phyloP scores from a whole-genome alignment of 2,113 vertebrate species.

The Epinephelus cyanopodus region DNA sequence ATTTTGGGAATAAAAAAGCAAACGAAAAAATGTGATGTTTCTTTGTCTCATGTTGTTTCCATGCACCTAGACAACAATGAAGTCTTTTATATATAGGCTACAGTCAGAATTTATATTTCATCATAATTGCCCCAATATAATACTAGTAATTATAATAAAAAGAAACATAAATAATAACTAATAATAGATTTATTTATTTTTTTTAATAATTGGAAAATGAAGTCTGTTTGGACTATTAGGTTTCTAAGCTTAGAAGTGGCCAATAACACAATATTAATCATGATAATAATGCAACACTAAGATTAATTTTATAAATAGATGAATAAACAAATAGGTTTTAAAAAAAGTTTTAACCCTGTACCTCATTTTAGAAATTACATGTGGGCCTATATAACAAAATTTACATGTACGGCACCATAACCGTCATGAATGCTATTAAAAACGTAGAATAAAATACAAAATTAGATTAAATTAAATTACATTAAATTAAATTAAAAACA shows the following conservation, averaged over 20 bases:
- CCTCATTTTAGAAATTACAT: background rate
- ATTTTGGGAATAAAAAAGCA: slow-evolving; percentile 84
- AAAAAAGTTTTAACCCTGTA: no score
- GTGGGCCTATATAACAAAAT: background rate
- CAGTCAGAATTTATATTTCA: no score
- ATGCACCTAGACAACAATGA: no score
- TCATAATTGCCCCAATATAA: no score
- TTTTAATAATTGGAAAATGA: background rate
- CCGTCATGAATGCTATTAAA: background rate
- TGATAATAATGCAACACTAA: background rate
- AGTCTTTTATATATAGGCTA: no score
- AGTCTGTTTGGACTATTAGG: background rate
- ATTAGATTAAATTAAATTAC: no score
- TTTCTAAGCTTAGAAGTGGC: background rate
- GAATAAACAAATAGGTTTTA: background rate
- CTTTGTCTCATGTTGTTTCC: slow-evolving; percentile 30
- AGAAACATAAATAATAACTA: background rate
- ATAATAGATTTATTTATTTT: no score
- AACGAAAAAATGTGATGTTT: slow-evolving; percentile 38
- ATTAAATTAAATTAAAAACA: no score
- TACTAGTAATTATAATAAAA: background rate
- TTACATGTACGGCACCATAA: rapidly evolving
- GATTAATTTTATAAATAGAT: background rate
- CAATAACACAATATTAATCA: background rate
- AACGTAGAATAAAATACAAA: background rate